A percentile compares a stretch with the other conserved stretches of the same genome.
These are phyloP conservation scores for Eulimnadia texana DNA, from an alignment of 1,140 invertebrate genomes.

Conservation along the genomic window DNA sequence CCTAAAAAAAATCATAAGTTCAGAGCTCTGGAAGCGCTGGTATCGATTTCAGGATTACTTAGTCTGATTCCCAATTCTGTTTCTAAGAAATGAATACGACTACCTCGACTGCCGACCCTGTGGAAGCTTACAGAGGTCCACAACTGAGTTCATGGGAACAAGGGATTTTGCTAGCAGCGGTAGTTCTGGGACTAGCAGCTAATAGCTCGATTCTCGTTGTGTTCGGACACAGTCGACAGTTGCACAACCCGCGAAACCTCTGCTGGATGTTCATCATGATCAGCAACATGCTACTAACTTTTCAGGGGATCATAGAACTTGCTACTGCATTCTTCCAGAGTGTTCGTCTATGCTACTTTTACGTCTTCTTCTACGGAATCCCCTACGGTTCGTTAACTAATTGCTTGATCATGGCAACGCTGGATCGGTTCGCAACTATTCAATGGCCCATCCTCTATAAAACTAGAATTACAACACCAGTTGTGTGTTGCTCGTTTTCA, in stretches of 20 bases:
- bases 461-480: background rate
- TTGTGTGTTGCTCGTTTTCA: background rate
- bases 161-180: background rate
- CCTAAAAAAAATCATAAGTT: no score
- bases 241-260: background rate
- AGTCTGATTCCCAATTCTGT: background rate
- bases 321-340: background rate
- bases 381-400: background rate
- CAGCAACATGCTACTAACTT: background rate
- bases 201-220: background rate
- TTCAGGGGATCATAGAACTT: background rate
- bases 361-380: background rate
- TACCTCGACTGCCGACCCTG: background rate
- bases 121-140: background rate
- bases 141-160: background rate
- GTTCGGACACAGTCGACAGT: background rate
- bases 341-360: background rate
- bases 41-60: background rate
- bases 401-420: background rate
- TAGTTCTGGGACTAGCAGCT: background rate
- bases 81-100: background rate
- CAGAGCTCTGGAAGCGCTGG: no score
- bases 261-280: background rate
- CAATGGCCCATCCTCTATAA: background rate
- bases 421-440: background rate